Evolutionary conservation across 2,888 invertebrate genomes (phyloP), one percentile per base, ranked within the genome.

Genomic region (Epinotia brunnichana): DNA sequence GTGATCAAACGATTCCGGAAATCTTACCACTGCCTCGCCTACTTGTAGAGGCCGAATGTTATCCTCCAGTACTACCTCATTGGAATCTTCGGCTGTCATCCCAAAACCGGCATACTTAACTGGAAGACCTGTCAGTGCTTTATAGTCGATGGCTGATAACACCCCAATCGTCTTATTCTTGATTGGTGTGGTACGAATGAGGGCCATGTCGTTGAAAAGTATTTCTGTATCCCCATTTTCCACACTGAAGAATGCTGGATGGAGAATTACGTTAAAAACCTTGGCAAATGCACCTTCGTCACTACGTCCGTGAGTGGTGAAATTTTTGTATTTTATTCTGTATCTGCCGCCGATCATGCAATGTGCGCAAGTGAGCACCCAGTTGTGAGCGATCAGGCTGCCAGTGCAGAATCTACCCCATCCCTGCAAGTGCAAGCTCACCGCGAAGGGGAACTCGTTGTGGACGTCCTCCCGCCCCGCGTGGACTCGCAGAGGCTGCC

Each of bases 321-420:
- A 56, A 56, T 56, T 56, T 13, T 19, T 24, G 13, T 56, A 56
- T 13, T 21, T 56, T 13, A 56, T 21, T 21, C 19, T 21, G 4
- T 13, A 21, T 21, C 21, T 21, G 5, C 3, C 11, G 21, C 54
- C 24, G 5, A 13, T 0, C 15, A 56, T 56, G 21, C 54, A 56
- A 21, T 56, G 54, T 11, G 13, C 54, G 24, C 24, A 24, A 10
- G 54, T 56, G 19, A 24, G n/a, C 2, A 62, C 48, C 62, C 62
- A 62, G 13, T 62, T n/a, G n/a, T 2, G n/a, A 24, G 62, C 62
- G 24, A 62, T 62, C 4, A 62, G 48, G 48, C 62, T 62, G 48
- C 62, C 62, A 10, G 62, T 62, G 11, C 48, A 62, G 3, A 17
- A 17, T 62, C 29, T 62, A 1, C 11, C 2, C 3, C 29, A 3